Percentiles rank a stretch among this genome's conserved stretches.
These are phyloP conservation scores for Heliconius ethilla DNA, from an alignment of 2,888 invertebrate species.

Conservation along the genomic window DNA sequence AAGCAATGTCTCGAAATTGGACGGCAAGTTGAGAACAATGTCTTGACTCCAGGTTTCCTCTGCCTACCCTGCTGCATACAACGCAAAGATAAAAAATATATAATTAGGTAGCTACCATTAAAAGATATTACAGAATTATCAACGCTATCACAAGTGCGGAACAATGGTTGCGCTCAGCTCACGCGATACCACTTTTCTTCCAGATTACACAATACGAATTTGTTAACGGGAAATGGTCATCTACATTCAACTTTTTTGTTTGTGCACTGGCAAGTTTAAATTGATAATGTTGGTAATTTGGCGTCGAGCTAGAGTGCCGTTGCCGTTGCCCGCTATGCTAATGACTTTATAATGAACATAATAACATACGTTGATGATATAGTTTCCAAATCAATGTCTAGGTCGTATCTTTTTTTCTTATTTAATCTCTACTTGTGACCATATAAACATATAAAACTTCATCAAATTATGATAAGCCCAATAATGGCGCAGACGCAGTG, in stretches of 20 bases:
- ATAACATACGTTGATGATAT: slow-evolving; percentile 78
- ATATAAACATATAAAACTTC: background rate
- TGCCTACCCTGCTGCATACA: background rate
- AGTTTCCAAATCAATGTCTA: slow-evolving; percentile 80
- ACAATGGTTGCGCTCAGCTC: slow-evolving; percentile 69
- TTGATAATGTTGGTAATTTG: slow-evolving; percentile 82
- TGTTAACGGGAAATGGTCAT: slow-evolving; percentile 80
- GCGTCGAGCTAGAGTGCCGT: slow-evolving; percentile 77
- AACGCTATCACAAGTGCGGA: slow-evolving; percentile 47
- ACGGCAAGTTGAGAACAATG: background rate
- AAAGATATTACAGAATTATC: background rate
- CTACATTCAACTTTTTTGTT: slow-evolving; percentile 80
- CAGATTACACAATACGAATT: slow-evolving; percentile 81
- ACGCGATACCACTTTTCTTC: slow-evolving; percentile 79
- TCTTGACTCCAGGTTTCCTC: background rate
- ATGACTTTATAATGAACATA: slow-evolving; percentile 81
- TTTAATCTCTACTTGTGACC: background rate
- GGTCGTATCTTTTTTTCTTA: slow-evolving; percentile 56
- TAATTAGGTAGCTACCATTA: background rate
- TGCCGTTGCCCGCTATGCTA: slow-evolving; percentile 80
- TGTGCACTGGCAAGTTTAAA: slow-evolving; percentile 78
- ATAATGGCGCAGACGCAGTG: too few species aligned
- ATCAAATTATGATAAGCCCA: background rate
- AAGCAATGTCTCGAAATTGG: background rate
- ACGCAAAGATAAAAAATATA: background rate